phyloP scores from a whole-genome alignment of 2,797 vertebrate species.

The Craterocephalus amniculus region DNA sequence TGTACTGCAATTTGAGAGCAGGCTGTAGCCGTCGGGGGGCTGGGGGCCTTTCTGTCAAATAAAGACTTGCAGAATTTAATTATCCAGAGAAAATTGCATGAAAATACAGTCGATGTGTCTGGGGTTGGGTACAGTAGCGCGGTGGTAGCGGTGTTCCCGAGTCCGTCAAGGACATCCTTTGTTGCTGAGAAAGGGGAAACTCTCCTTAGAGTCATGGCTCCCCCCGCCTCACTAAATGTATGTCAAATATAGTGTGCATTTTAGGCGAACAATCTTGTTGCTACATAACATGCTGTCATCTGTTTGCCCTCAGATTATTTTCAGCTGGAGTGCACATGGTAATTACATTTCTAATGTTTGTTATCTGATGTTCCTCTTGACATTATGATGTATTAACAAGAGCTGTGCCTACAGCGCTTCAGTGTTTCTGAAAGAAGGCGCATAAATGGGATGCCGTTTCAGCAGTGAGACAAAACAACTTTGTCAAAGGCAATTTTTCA shows the following conservation, averaged over 20 bases:
- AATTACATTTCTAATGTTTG: conserved; percentile 65
- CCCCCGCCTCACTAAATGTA: not conserved
- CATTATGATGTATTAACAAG: conserved; percentile 66
- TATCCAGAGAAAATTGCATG: conserved; percentile 12
- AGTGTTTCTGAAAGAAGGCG: conserved; percentile 37
- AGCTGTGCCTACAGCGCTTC: conserved; percentile 42
- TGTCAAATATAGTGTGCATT: conserved; percentile 19
- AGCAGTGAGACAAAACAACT: conserved; percentile 39
- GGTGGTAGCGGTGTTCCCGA: conserved; percentile 14
- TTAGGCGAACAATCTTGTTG: conserved; percentile 19
- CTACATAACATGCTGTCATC: conserved; percentile 46
- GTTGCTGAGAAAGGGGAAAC: conserved; percentile 20
- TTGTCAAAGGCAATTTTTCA: conserved; percentile 46
- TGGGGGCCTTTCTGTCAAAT: conserved; percentile 9
- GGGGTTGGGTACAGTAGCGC: conserved; percentile 23
- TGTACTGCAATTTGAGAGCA: not conserved
- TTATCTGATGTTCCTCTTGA: conserved; percentile 50
- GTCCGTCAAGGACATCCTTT: conserved; percentile 25
- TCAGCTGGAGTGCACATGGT: conserved; percentile 51
- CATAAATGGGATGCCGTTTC: conserved; percentile 44
- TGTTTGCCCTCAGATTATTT: conserved; percentile 48
- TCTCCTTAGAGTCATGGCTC: conserved; percentile 24
- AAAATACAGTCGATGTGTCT: conserved; percentile 20
- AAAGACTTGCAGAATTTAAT: conserved; percentile 32
- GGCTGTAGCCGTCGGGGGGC: conserved; percentile 5